phyloP scores from a whole-genome alignment of 1,140 invertebrate species.

The Drosophila sp. region DNA sequence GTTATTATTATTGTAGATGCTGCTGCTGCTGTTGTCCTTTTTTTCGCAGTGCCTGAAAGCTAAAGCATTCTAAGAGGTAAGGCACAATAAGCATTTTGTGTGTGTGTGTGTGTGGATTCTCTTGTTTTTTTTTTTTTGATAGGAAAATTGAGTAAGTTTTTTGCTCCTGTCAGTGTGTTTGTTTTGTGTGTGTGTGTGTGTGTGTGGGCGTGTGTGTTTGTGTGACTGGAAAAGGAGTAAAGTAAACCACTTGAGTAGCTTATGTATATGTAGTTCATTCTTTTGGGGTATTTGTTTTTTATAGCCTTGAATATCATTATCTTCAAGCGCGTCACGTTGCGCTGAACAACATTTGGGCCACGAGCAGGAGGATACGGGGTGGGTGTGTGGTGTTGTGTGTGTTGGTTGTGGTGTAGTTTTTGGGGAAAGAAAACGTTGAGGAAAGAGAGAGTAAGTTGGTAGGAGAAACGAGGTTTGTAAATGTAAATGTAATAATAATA shows the following conservation, averaged over 20 bases:
- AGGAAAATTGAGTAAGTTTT: constrained; percentile 47
- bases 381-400: too few relatives aligned
- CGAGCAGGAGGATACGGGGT: too few relatives aligned
- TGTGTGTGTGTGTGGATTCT: constrained; percentile 33
- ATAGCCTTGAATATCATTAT: constrained; percentile 61
- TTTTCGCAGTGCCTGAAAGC: constrained; percentile 46
- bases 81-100: constrained; percentile 23
- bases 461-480: constrained; percentile 30
- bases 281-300: constrained; percentile 39
- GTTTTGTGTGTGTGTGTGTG: constrained; percentile 17
- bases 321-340: constrained; percentile 54
- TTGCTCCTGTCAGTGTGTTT: constrained; percentile 38
- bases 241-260: constrained; percentile 51
- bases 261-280: constrained; percentile 5
- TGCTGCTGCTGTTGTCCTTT: constrained; percentile 23
- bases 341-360: background rate
- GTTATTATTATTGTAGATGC: background rate
- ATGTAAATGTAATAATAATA: constrained; percentile 55
- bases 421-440: too few relatives aligned
- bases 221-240: constrained; percentile 21
- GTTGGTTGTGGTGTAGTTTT: too few relatives aligned
- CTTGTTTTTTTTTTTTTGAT: constrained; percentile 11
- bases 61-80: constrained; percentile 41
- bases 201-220: constrained; percentile 20
- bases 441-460: background rate